Evolutionary conservation across 2,113 vertebrate genomes (phyloP).

Genomic region (Lophius piscatorius): DNA sequence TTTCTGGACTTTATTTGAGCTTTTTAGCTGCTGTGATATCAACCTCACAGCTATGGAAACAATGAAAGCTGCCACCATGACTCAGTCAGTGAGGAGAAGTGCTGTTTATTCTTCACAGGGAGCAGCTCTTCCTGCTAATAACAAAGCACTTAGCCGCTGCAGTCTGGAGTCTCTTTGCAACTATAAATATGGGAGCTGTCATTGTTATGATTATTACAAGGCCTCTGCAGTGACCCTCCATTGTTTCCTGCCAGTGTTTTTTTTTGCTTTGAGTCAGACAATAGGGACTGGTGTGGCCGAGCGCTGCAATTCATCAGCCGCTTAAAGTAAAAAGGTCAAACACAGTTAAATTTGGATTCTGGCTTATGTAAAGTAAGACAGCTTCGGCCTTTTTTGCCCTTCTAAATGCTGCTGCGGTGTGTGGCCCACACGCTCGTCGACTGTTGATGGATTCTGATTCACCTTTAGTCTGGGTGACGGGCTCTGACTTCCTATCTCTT

Average conservation of each 20-base stretch:
- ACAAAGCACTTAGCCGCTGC: slow-evolving; percentile 48
- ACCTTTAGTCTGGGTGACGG: slow-evolving; percentile 22
- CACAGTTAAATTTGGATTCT: slow-evolving; percentile 46
- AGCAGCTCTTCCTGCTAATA: slow-evolving; percentile 67
- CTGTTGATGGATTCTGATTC: background rate
- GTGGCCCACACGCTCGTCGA: background rate
- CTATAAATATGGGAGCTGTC: slow-evolving; percentile 70
- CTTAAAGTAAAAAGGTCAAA: slow-evolving; percentile 43
- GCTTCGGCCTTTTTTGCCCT: background rate
- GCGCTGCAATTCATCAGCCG: slow-evolving; percentile 40
- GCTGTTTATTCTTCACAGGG: slow-evolving; percentile 52
- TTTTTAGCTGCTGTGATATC: slow-evolving; percentile 5
- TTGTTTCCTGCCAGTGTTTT: slow-evolving; percentile 54
- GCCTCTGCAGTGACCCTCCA: slow-evolving; percentile 53
- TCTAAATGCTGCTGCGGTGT: slow-evolving; percentile 28
- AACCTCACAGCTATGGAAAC: slow-evolving; percentile 15
- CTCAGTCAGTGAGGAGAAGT: slow-evolving; percentile 44
- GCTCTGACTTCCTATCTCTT: slow-evolving; percentile 5
- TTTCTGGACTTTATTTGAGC: background rate
- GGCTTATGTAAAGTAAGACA: slow-evolving; percentile 10
- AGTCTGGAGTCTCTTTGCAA: slow-evolving; percentile 47
- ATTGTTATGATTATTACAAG: slow-evolving; percentile 69
- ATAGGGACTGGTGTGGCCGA: slow-evolving; percentile 30
- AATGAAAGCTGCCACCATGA: slow-evolving; percentile 39
- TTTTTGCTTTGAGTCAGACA: slow-evolving; percentile 38